Percentiles rank a stretch among this genome's conserved stretches.
Evolutionary conservation across 2,888 invertebrate genomes (phyloP).

Genomic region (Diarsia brunnea): DNA sequence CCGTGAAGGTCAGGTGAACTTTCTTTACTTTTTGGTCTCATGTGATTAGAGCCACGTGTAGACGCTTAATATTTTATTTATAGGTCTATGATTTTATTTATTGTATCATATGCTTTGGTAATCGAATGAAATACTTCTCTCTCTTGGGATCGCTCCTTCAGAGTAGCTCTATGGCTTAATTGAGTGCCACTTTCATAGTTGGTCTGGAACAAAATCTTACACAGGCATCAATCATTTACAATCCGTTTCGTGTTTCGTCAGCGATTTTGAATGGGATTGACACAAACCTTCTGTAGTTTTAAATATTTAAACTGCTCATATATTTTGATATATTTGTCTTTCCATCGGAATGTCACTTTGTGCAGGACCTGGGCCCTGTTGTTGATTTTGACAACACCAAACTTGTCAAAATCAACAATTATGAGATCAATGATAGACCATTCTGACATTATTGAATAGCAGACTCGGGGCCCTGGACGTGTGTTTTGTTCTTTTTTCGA

Average conservation of each 20-base stretch:
- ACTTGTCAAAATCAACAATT: too few relatives aligned
- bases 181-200: neutral
- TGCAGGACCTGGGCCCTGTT: neutral
- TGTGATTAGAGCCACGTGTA: neutral
- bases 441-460: too few relatives aligned
- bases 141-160: neutral
- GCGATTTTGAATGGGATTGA: neutral
- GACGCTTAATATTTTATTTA: constrained; percentile 1
- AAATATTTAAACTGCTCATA: neutral
- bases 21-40: neutral
- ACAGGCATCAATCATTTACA: neutral
- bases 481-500: neutral
- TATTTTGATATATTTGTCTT: neutral
- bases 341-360: neutral
- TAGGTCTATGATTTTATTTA: neutral
- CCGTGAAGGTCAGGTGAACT: constrained; percentile 1
- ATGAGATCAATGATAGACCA: too few relatives aligned
- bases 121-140: neutral
- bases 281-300: neutral
- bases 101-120: neutral
- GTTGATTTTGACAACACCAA: too few relatives aligned
- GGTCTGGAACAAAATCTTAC: neutral
- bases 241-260: neutral
- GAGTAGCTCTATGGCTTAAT: neutral
- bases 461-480: too few relatives aligned